Base-by-base conservation (phyloP, 2,113 vertebrate species). In the Megaleporinus macrocephalus region DNA sequence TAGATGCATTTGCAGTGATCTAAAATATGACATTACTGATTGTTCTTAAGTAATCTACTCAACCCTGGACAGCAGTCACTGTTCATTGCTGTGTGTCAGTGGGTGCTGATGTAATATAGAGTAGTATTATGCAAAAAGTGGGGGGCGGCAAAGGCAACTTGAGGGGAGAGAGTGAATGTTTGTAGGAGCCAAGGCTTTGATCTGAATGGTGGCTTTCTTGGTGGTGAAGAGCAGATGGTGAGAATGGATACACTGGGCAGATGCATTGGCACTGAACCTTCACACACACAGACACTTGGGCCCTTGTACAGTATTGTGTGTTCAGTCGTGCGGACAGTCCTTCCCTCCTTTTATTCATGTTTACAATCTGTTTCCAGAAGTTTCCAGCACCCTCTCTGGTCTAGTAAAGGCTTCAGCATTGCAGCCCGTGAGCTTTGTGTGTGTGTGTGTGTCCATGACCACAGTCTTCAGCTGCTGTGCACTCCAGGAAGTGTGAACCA, bases 351-450 rank as follows among this genome's bases (percentile, higher is more conserved):
- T 82, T 36, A n/a, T 68, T 82, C 26, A 66, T 61, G 66, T 70
- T 76, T 76, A 74, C 49, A 74, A 29, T 81, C 44, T 53, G 73
- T 73, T 81, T 81, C 69, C 49, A 78, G 68, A 59, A 30, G n/a
- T 81, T 68, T 81, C 63, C 73, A 55, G 63, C 24, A 0, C 41
- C 29, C 24, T 69, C 41, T 51, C 49, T 65, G 79, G 47, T 73
- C 15, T 73, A 15, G 13, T 57, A 27, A 77, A 62, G 30, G 26
- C 59, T 61, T 69, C 29, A 55, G n/a, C 6, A 30, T 78, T 29
- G n/a, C 62, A 74, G 49, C 18, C 55, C 30, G 62, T 24, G 15
- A 26, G 18, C 55, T 26, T 20, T 57, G 53, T 63, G 22, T 80
- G 29, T 62, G 55, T 22, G 22, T 80, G 29, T 63, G 26, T 51